Evolutionary conservation across 2,888 invertebrate species (phyloP), one percentile per base, ranked within the genome.

Genomic region (Ormia ochracea): DNA sequence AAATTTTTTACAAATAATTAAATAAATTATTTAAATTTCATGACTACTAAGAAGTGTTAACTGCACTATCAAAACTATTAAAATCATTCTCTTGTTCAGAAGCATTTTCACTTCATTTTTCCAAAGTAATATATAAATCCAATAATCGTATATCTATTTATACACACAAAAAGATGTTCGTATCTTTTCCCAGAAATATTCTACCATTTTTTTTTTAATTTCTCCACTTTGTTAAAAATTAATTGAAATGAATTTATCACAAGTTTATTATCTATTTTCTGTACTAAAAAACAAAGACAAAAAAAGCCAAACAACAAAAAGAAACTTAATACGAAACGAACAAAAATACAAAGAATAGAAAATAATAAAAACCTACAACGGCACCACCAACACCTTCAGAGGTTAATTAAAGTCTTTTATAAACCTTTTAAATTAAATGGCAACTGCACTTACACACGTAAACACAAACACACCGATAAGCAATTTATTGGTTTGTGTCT

Each of bases 221-320:
- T 73, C 72, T 52, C 80, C 80, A 84, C 85, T 82, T 81, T 86
- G 87, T 86, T 86, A 61, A 63, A 80, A 80, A 76, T 80, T 80
- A 80, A 80, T 80, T 80, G 80, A 80, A 80, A 76, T 76, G 72
- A 72, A 80, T 76, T 80, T 80, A 80, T 76, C 72, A 68, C 56
- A 73, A 68, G 31, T 80, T 80, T 76, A 58, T 68, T 68, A 86
- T 79, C 58, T 63, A 56, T 56, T 73, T 73, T 38, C 58, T 72
- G 70, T 19, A 38, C 12, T 19, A 48, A 72, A 70, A 28, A 68
- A 48, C 38, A 83, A 82, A 63, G 48, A 84, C 82, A 84, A 59
- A 66, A 73, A 19, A 61, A 6, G 45, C 33, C 10, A 31, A 14
- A 17, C 17, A 58, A 54, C 28, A 61, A 68, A 38, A 58, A 45